These are phyloP conservation scores for Drosophila pachea DNA, from an alignment of 1,140 invertebrate genomes.

Conservation along the genomic window DNA sequence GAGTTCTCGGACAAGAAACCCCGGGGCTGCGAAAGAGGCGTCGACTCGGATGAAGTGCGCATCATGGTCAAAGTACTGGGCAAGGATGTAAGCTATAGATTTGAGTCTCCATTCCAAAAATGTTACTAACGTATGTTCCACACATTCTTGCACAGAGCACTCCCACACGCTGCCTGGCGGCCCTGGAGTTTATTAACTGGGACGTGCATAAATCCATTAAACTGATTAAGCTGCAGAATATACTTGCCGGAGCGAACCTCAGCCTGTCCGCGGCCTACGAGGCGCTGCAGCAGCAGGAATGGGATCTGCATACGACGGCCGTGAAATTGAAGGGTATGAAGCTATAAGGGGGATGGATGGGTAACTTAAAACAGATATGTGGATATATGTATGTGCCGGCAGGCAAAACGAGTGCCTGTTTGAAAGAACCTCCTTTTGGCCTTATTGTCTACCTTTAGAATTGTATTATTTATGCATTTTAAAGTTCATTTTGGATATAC, in stretches of 20 bases:
- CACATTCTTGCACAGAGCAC: slow-evolving; percentile 82
- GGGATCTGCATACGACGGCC: slow-evolving; percentile 78
- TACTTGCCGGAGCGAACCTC: slow-evolving; percentile 79
- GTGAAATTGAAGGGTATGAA: slow-evolving; percentile 71
- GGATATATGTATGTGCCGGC: neutral
- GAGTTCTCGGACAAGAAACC: slow-evolving; percentile 93
- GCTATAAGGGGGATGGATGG: slow-evolving; percentile 26
- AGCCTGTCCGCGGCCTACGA: slow-evolving; percentile 78
- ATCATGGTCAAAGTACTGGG: slow-evolving; percentile 95
- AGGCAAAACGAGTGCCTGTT: slow-evolving; percentile 43
- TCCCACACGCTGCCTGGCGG: slow-evolving; percentile 88
- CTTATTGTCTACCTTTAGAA: slow-evolving; percentile 45
- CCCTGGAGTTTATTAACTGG: slow-evolving; percentile 91
- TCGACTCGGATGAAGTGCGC: slow-evolving; percentile 92
- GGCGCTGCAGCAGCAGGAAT: slow-evolving; percentile 78
- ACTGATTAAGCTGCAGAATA: slow-evolving; percentile 86
- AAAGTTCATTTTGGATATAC: slow-evolving; percentile 18
- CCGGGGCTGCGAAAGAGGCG: slow-evolving; percentile 88
- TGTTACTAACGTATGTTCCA: slow-evolving; percentile 5
- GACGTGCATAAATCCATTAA: slow-evolving; percentile 94
- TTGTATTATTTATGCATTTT: slow-evolving; percentile 49
- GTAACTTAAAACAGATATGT: neutral
- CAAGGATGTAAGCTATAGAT: slow-evolving; percentile 82
- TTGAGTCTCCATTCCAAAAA: neutral
- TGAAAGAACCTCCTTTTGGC: slow-evolving; percentile 40